These are phyloP conservation scores for Tigriopus californicus DNA, from an alignment of 2,888 invertebrate genomes.

Conservation along the genomic window DNA sequence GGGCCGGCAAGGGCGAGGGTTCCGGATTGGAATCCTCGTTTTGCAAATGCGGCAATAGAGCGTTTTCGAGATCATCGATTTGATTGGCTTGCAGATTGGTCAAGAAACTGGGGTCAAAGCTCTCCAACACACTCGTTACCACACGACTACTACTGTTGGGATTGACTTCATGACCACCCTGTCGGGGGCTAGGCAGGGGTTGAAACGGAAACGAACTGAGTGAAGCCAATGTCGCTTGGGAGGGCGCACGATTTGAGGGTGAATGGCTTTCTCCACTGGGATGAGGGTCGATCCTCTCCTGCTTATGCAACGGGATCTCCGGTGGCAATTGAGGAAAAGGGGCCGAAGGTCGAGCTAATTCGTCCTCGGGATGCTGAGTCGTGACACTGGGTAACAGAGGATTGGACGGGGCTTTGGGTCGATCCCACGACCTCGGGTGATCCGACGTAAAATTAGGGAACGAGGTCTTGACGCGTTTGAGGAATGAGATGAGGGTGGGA, in stretches of 20 bases:
- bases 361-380: background rate
- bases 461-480: constrained; percentile 8
- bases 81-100: constrained; percentile 14
- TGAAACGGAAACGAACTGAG: background rate
- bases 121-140: constrained; percentile 2
- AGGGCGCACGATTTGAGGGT: background rate
- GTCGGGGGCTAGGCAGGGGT: background rate
- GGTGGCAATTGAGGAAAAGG: background rate
- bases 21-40: background rate
- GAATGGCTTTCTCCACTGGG: background rate
- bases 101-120: constrained; percentile 9
- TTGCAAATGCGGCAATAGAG: constrained; percentile 12
- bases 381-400: background rate
- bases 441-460: background rate
- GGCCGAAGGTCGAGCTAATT: background rate
- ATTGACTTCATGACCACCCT: background rate
- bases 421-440: background rate
- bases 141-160: background rate
- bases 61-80: constrained; percentile 16
- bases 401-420: background rate
- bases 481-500: constrained; percentile 10
- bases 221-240: background rate
- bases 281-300: background rate
- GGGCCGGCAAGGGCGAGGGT: too few species aligned
- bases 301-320: too few species aligned